Percentiles rank a stretch among this genome's conserved stretches.
phyloP scores from a whole-genome alignment of 2,797 vertebrate species.

The Bradypodion pumilum region DNA sequence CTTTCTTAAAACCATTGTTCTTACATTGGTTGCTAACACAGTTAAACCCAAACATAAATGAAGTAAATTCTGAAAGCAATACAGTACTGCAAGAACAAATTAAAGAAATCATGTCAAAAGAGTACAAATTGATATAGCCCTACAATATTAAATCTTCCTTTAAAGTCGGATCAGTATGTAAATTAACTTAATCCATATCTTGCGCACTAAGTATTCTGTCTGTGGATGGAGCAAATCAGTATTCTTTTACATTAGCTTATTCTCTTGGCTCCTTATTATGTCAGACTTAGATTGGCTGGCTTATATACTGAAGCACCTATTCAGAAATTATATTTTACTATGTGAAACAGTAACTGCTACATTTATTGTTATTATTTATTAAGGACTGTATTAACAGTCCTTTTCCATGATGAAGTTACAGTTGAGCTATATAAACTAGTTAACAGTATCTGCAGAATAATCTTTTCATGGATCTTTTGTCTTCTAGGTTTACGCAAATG shows the following conservation, averaged over 20 bases:
- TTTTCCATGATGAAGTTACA: neutral
- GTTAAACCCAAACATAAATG: neutral
- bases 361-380: neutral
- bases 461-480: constrained; percentile 9
- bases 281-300: neutral
- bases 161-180: neutral
- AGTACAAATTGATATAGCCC: neutral
- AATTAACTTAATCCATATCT: neutral
- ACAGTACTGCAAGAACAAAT: neutral
- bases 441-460: neutral
- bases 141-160: neutral
- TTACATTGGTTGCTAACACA: neutral
- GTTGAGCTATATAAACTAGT: constrained; percentile 4
- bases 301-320: neutral
- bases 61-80: neutral
- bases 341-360: neutral
- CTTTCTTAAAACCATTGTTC: neutral
- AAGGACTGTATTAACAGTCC: neutral
- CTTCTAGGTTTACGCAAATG: constrained; percentile 94
- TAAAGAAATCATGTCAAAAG: neutral
- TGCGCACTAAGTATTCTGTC: neutral
- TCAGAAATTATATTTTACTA: neutral
- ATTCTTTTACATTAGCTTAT: neutral
- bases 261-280: neutral
- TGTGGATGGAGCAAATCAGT: neutral